These are phyloP conservation scores for Meriones unguiculatus DNA, from an alignment of 2,113 vertebrate genomes.

Conservation along the genomic window DNA sequence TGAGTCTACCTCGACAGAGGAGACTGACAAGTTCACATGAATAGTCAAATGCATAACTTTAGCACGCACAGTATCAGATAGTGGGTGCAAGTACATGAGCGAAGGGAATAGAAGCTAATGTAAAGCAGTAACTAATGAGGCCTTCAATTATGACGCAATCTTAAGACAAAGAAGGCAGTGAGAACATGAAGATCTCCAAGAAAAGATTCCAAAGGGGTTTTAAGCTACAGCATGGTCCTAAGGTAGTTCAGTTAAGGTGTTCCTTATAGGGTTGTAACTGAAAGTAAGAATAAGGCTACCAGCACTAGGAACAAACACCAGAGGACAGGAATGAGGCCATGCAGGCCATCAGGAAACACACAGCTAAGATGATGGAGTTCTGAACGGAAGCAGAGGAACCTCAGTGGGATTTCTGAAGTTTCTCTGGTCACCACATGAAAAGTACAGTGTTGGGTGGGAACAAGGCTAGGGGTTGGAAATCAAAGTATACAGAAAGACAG, in stretches of 20 bases:
- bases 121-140: not conserved
- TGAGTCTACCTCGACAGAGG: not conserved
- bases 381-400: not conserved
- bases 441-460: not conserved
- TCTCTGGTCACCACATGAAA: not conserved
- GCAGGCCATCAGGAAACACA: not conserved
- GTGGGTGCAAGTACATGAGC: not conserved
- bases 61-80: not conserved
- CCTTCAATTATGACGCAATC: not conserved
- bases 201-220: not conserved
- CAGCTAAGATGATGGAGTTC: not conserved
- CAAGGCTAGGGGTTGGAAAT: not conserved
- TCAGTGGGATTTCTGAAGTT: not conserved
- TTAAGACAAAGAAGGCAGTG: not conserved
- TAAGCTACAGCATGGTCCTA: not conserved
- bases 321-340: not conserved
- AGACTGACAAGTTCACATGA: not conserved
- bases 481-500: not conserved
- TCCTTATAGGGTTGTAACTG: not conserved
- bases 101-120: not conserved
- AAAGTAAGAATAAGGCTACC: not conserved
- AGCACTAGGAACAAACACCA: not conserved
- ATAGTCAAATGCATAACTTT: not conserved
- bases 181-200: not conserved
- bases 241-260: not conserved